phyloP scores from a whole-genome alignment of 2,113 vertebrate species.

The Egretta garzetta region DNA sequence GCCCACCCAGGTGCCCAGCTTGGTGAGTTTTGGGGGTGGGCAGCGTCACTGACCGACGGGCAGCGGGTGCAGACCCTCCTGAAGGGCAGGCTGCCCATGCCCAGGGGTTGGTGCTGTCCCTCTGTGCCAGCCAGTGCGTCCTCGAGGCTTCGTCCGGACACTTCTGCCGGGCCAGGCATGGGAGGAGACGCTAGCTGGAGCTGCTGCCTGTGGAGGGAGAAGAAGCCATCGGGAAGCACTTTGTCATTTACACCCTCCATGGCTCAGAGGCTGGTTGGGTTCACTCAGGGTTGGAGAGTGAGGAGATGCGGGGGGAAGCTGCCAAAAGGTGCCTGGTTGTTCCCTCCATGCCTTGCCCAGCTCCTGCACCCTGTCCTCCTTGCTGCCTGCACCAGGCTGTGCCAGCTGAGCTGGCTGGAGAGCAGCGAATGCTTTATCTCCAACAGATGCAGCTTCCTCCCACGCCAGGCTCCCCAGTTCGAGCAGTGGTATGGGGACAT shows the following conservation, averaged over 20 bases:
- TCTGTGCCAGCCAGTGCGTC: background rate
- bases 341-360: background rate
- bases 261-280: background rate
- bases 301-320: fast-evolving
- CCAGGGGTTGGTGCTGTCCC: background rate
- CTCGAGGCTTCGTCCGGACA: background rate
- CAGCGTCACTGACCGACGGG: slow-evolving; percentile 4
- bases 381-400: background rate
- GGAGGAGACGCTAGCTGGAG: slow-evolving; percentile 46
- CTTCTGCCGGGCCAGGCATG: background rate
- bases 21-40: background rate
- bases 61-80: slow-evolving; percentile 42
- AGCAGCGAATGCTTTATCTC: background rate
- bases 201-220: slow-evolving; percentile 55
- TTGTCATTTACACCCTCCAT: background rate
- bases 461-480: fast-evolving
- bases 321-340: background rate
- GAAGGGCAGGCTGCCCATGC: slow-evolving; percentile 20
- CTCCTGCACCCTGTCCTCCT: background rate
- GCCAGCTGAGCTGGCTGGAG: background rate
- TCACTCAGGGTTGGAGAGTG: background rate
- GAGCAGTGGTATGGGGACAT: fast-evolving
- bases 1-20: background rate
- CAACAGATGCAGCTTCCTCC: background rate
- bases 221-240: background rate